Evolutionary conservation across 2,888 invertebrate species (phyloP).

Genomic region (Anthrax anthrax): DNA sequence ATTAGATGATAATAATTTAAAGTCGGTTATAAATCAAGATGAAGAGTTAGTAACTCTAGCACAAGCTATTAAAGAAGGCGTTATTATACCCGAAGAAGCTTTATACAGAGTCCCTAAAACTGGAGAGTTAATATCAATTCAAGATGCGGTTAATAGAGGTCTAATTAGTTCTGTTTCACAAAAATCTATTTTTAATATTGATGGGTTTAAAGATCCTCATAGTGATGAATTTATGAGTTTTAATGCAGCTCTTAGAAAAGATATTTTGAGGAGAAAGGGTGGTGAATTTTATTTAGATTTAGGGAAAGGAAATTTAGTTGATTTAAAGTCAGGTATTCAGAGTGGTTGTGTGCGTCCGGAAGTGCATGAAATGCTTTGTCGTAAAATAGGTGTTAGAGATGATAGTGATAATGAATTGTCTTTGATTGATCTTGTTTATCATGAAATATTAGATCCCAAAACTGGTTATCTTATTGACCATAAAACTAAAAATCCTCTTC

Average conservation of each 20-base stretch:
- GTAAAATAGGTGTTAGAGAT: slow-evolving; percentile 67
- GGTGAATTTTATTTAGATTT: slow-evolving; percentile 58
- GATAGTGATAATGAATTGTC: slow-evolving; percentile 56
- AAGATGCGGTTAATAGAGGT: slow-evolving; percentile 81
- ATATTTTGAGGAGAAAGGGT: slow-evolving; percentile 58
- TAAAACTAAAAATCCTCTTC: slow-evolving; percentile 52
- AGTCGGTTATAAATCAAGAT: slow-evolving; percentile 70
- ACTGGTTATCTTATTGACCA: slow-evolving; percentile 74
- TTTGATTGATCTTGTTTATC: slow-evolving; percentile 78
- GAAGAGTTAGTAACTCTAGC: slow-evolving; percentile 68
- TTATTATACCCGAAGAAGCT: slow-evolving; percentile 59
- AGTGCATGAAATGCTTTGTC: slow-evolving; percentile 70
- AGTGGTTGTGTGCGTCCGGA: slow-evolving; percentile 68
- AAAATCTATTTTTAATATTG: slow-evolving; percentile 82
- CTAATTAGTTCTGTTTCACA: slow-evolving; percentile 75
- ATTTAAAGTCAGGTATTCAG: slow-evolving; percentile 65
- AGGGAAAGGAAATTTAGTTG: slow-evolving; percentile 59
- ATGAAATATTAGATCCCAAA: slow-evolving; percentile 74
- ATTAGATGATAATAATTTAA: slow-evolving; percentile 66
- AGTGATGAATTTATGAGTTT: slow-evolving; percentile 72
- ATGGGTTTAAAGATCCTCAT: slow-evolving; percentile 72
- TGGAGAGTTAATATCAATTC: slow-evolving; percentile 56
- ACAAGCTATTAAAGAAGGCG: slow-evolving; percentile 68
- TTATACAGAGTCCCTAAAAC: slow-evolving; percentile 62
- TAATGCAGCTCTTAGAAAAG: slow-evolving; percentile 64